Evolutionary conservation across 2,113 vertebrate species (phyloP), one percentile per base, ranked within the genome.

Genomic region (Poeciliopsis retropinna): DNA sequence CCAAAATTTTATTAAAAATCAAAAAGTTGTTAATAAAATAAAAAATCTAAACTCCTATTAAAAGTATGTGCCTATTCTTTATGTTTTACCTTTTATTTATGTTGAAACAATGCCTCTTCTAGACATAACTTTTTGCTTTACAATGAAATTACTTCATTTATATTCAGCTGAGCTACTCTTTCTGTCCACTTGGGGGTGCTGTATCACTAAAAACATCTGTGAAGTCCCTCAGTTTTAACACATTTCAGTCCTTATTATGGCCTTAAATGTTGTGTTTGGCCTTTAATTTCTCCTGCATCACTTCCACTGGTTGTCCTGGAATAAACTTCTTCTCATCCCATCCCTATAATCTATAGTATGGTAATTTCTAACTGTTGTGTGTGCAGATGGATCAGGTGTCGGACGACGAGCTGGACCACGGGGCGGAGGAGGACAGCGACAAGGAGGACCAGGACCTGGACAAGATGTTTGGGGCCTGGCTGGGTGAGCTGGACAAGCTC

Each of bases 391-490:
- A 99, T 74, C 97, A 98, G 76, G 91, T 98, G 2, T 99, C 98
- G 12, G 97, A 99, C 89, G 98, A 99, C 65, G 98, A 99, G 89
- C 81, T 99, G 92, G 97, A 99, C 87, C 98, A 99, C 92, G 97
- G 96, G 66, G 97, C 97, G 0, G 98, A 99, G 90, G 98, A 99
- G 92, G 98, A 99, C 78, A 99, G 97, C 54, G 98, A 99, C 90
- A 98, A 99, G 90, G 98, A 99, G 92, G 98, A 99, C 90, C 97
- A 98, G 84, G 97, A 99, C 90, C 93, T 99, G 67, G 98, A 99
- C 92, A 98, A 98, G 93, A 99, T 99, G 98, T 99, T 99, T 92
- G 98, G 98, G 15, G 97, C 95, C 73, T 99, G 98, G 98, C 94
- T 99, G 32, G 98, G 98, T n/a, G 98, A 93, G 71, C 74, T 90